Conservation (phyloP, 2,797 vertebrate genomes). For the Gastrophryne carolinensis region DNA sequence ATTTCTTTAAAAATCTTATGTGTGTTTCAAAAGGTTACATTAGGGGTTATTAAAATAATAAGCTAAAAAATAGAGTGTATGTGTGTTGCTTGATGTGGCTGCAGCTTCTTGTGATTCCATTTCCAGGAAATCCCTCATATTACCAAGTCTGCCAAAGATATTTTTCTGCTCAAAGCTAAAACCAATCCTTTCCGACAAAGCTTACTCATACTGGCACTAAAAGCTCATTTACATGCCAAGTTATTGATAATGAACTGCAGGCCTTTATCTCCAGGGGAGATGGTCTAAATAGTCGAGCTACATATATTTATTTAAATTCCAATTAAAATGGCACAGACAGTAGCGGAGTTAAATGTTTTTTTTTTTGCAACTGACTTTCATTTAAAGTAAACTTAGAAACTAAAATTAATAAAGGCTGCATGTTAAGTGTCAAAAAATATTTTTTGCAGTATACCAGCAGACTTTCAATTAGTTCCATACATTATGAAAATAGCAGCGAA, state of each 20-base stretch:
- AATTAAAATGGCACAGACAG: background rate
- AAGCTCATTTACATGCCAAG: background rate
- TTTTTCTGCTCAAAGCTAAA: background rate
- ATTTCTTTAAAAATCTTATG: too few relatives aligned
- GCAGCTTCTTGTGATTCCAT: background rate
- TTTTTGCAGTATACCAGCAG: background rate
- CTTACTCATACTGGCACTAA: background rate
- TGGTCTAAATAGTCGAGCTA: background rate
- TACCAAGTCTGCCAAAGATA: background rate
- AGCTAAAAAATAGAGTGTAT: too few relatives aligned
- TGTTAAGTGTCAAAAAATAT: slow-evolving; percentile 21
- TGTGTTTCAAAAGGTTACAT: too few relatives aligned
- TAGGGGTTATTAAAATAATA: too few relatives aligned
- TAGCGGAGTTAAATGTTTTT: background rate
- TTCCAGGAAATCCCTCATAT: background rate
- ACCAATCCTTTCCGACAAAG: background rate
- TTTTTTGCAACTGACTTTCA: background rate
- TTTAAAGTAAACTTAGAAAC: slow-evolving; percentile 1
- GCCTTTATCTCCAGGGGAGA: background rate
- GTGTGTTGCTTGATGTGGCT: too few relatives aligned
- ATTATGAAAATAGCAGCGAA: background rate
- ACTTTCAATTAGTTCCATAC: background rate
- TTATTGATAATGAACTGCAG: background rate
- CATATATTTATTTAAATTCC: background rate
- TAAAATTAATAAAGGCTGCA: background rate